A percentile compares a stretch with the other conserved stretches of the same genome.
Evolutionary conservation across 2,888 invertebrate species (phyloP).

Genomic region (Diplazon laetatorius): DNA sequence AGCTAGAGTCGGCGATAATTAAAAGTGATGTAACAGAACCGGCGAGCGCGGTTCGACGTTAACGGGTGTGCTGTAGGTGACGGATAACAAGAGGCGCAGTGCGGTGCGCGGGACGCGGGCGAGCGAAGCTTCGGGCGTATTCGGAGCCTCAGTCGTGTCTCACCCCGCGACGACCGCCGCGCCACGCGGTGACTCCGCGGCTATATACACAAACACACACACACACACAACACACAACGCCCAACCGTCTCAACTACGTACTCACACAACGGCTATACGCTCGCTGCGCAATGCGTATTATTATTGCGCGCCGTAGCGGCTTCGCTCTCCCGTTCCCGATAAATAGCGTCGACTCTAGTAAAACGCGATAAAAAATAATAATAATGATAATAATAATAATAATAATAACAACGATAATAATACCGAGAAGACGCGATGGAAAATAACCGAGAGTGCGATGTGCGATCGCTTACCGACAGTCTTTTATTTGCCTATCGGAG

Average conservation of each 20-base stretch:
- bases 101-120: neutral
- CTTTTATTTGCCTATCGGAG: neutral
- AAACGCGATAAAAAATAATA: neutral
- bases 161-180: too few species aligned
- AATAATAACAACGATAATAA: too few species aligned
- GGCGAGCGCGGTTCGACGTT: constrained; percentile 56
- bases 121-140: neutral
- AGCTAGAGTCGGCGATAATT: constrained; percentile 56
- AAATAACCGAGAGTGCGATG: neutral
- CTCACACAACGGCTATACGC: neutral
- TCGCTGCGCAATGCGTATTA: neutral
- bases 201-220: neutral
- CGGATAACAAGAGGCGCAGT: constrained; percentile 5
- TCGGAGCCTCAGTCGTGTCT: constrained; percentile 14
- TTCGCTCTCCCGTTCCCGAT: too few species aligned
- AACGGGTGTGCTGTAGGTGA: constrained; percentile 29
- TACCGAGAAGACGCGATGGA: constrained; percentile 7
- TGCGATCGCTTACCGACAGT: neutral
- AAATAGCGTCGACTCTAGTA: neutral
- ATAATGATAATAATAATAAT: too few species aligned
- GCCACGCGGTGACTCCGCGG: neutral
- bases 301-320: too few species aligned
- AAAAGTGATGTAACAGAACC: constrained; percentile 66
- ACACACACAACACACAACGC: too few species aligned
- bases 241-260: neutral